Base-by-base conservation (phyloP, 2,888 invertebrate species). In the Deilephila porcellus region DNA sequence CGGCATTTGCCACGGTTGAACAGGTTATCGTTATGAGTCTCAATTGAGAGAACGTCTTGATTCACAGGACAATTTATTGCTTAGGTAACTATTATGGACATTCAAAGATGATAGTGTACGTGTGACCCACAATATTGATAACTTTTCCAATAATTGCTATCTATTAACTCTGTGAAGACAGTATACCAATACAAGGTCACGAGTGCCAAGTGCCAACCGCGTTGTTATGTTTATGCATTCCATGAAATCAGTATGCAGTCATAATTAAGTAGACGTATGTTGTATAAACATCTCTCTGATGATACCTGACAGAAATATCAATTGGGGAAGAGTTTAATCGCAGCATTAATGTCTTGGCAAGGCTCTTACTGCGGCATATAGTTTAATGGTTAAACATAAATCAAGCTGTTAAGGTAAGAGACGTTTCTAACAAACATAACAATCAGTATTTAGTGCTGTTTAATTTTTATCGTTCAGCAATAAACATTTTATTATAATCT, bases 21-120 rank as follows among this genome's bases (percentile, higher is more conserved):
- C 87, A 87, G 90, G 90, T 89, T 89, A 90, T 90, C 86, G 81
- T 82, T 76, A 88, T 83, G 85, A 88, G 87, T 71, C 89, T 89
- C 90, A 90, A 90, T 91, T 91, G 89, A 88, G 84, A 86, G 84
- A 83, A 81, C 80, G 76, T 75, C 80, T 81, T 80, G 78, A 79
- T 81, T 81, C 86, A 86, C 77, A 79, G 79, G 81, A 82, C 77
- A 77, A 80, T 81, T 84, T 83, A 83, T 84, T 81, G 79, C 78
- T 81, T 82, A 74, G 74, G 74, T 72, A 37, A 71, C 63, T 62
- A 60, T 34, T 25, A 34, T 71, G 71, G n/a, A 73, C 74, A 73
- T 52, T 59, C 59, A 52, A 45, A 62, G 19, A 45, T 45, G 25
- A 45, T 59, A 67, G 17, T 45, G 52, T 52, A 52, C 52, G 52